Percentiles rank a stretch among this genome's conserved stretches.
Conservation (phyloP, 2,888 invertebrate species). For the Epirrita christyi region DNA sequence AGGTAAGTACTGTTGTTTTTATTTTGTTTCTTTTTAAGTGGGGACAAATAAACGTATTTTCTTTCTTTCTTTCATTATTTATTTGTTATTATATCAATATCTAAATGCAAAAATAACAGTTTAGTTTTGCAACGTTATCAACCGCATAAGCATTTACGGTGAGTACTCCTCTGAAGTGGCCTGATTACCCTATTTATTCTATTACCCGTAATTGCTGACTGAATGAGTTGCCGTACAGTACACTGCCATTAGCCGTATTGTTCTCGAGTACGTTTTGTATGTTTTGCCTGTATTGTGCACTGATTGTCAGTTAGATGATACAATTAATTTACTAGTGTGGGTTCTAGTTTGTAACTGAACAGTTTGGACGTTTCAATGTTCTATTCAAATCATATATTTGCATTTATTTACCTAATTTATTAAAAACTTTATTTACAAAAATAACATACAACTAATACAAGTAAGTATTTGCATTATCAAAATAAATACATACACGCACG, state of each 20-base stretch:
- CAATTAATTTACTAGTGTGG: slow-evolving; percentile 25
- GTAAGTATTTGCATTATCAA: too few relatives aligned
- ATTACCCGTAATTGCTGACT: slow-evolving; percentile 79
- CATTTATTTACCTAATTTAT: too few relatives aligned
- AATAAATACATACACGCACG: too few relatives aligned
- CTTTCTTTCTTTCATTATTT: too few relatives aligned
- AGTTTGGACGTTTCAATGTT: background rate
- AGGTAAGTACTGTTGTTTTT: too few relatives aligned
- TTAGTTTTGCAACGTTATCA: slow-evolving; percentile 3
- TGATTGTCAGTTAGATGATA: slow-evolving; percentile 26
- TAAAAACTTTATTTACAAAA: too few relatives aligned
- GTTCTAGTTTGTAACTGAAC: slow-evolving; percentile 3
- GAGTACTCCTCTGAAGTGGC: slow-evolving; percentile 61
- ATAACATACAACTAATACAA: too few relatives aligned
- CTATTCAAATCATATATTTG: background rate
- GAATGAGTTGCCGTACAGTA: slow-evolving; percentile 68
- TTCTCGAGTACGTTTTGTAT: slow-evolving; percentile 39
- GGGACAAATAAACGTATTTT: too few relatives aligned
- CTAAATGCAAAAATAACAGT: too few relatives aligned
- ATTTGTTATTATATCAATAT: too few relatives aligned
- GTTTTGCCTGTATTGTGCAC: slow-evolving; percentile 11
- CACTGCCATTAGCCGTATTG: slow-evolving; percentile 76
- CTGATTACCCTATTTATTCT: slow-evolving; percentile 84
- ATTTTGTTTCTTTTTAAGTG: too few relatives aligned
- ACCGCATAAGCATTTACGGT: slow-evolving; percentile 12